Evolutionary conservation across 2,888 invertebrate species (phyloP).

Genomic region (Balanococcus diminutus): DNA sequence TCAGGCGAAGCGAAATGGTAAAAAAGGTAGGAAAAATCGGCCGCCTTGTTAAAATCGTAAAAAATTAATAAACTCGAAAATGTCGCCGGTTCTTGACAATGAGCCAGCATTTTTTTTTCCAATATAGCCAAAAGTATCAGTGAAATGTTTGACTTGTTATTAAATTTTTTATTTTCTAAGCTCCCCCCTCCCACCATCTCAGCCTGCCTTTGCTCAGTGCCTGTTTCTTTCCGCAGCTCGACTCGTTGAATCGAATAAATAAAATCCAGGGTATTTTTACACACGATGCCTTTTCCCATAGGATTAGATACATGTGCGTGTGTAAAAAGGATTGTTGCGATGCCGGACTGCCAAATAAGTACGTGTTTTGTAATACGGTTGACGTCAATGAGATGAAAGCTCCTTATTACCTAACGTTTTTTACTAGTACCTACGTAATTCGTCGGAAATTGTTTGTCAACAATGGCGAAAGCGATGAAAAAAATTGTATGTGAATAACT

Average conservation of each 20-base stretch:
- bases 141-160: slow-evolving; percentile 32
- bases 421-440: background rate
- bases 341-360: background rate
- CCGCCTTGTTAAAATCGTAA: background rate
- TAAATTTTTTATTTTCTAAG: slow-evolving; percentile 19
- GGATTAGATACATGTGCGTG: background rate
- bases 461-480: background rate
- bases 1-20: background rate
- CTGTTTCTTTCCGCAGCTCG: background rate
- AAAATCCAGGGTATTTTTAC: slow-evolving; percentile 13
- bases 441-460: slow-evolving; percentile 12
- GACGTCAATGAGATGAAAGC: slow-evolving; percentile 3
- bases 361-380: background rate
- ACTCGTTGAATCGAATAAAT: background rate
- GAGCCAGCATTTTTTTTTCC: background rate
- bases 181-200: background rate
- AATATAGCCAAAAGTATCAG: background rate
- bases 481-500: background rate
- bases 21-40: background rate
- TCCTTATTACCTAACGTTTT: slow-evolving; percentile 24
- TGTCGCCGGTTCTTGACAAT: slow-evolving; percentile 8
- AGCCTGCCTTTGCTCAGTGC: background rate
- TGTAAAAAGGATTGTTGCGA: background rate
- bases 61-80: slow-evolving; percentile 36
- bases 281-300: slow-evolving; percentile 8